These are phyloP conservation scores for Mormyrus lacerda DNA, from an alignment of 2,113 vertebrate genomes.

Conservation along the genomic window DNA sequence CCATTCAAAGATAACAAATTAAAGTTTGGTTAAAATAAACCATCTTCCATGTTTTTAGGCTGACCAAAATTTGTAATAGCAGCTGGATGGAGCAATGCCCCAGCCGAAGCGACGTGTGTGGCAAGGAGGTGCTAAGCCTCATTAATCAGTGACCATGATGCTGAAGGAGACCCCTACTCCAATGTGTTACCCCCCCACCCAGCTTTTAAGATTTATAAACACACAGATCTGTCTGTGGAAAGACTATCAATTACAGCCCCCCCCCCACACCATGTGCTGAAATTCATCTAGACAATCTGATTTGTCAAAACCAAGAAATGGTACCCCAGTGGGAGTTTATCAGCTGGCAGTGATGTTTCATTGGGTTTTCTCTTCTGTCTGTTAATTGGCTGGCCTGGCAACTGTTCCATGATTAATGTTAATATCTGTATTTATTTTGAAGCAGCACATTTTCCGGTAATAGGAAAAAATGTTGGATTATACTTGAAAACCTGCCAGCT, in stretches of 20 bases:
- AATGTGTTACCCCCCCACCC: neutral
- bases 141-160: constrained; percentile 8
- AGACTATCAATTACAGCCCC: neutral
- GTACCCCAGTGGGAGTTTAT: neutral
- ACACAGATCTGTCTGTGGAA: neutral
- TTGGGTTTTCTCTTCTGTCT: neutral
- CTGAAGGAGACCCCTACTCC: neutral
- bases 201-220: constrained; percentile 17
- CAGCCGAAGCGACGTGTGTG: neutral
- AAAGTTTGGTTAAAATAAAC: neutral
- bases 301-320: neutral
- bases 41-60: neutral
- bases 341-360: neutral
- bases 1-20: neutral
- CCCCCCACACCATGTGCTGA: neutral
- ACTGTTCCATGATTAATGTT: neutral
- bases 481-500: neutral
- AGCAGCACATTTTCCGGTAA: neutral
- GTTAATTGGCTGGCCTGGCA: neutral
- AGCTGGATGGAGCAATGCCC: neutral
- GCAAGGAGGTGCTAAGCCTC: neutral
- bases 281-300: neutral
- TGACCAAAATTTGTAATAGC: neutral
- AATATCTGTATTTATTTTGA: neutral
- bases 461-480: neutral